phyloP scores from a whole-genome alignment of 2,888 invertebrate genomes.

The Argynnis bischoffii region DNA sequence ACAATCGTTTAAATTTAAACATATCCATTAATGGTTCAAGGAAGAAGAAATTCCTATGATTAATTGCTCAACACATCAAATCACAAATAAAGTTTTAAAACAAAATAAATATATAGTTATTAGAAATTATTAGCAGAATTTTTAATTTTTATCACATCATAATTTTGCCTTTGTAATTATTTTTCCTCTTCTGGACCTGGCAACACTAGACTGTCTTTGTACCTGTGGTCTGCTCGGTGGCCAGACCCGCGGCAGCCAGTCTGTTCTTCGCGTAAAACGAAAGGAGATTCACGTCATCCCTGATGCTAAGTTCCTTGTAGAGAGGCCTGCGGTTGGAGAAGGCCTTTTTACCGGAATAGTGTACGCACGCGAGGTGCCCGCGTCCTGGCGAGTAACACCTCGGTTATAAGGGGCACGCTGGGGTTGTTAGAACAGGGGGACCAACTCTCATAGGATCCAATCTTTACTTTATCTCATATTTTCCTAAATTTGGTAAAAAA shows the following conservation, averaged over 20 bases:
- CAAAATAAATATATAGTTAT: conserved; percentile 5
- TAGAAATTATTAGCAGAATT: background rate
- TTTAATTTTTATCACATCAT: background rate
- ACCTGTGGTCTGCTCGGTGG: conserved; percentile 79
- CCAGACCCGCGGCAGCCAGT: conserved; percentile 83
- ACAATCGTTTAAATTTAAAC: conserved; percentile 13
- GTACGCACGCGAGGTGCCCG: conserved; percentile 92
- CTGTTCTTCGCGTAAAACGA: conserved; percentile 93
- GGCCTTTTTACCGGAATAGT: conserved; percentile 91
- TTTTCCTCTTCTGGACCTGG: conserved; percentile 8
- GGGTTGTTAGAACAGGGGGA: conserved; percentile 58
- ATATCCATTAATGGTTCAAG: conserved; percentile 9
- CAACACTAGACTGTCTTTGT: conserved; percentile 39
- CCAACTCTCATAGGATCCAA: conserved; percentile 30
- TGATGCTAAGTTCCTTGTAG: conserved; percentile 88
- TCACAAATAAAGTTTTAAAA: conserved; percentile 7
- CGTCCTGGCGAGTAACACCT: conserved; percentile 84
- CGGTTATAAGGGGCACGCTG: conserved; percentile 71
- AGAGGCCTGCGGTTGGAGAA: conserved; percentile 89
- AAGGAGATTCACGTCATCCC: conserved; percentile 92
- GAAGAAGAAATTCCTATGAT: conserved; percentile 1
- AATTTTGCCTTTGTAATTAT: background rate
- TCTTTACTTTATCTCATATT: background rate
- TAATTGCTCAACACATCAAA: background rate
- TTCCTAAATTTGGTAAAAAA: too few relatives aligned